Evolutionary conservation across 2,888 invertebrate genomes (phyloP).

Genomic region (Petrolisthes manimaculis): DNA sequence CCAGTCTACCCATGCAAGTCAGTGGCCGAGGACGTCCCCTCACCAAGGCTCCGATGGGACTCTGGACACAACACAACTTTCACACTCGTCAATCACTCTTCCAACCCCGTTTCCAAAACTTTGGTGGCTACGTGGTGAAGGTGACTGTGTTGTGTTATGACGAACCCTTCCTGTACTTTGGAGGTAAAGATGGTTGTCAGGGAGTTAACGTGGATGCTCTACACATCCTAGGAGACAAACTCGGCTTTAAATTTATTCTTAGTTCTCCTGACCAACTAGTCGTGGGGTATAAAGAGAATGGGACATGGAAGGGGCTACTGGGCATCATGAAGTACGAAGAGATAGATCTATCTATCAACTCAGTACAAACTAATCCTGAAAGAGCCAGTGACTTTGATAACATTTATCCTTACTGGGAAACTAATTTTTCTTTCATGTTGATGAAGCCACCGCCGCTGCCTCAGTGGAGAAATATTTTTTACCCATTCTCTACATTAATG

Average conservation of each 20-base stretch:
- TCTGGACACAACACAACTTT: neutral
- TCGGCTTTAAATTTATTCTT: neutral
- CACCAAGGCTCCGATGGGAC: neutral
- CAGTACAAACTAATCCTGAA: neutral
- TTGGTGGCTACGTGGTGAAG: neutral
- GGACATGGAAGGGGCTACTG: neutral
- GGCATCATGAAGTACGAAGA: neutral
- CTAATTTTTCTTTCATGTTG: neutral
- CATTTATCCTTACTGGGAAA: slow-evolving; percentile 1
- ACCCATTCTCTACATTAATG: slow-evolving; percentile 1
- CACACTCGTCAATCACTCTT: neutral
- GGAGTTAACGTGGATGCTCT: neutral
- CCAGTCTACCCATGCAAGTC: neutral
- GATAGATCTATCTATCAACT: neutral
- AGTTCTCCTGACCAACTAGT: neutral
- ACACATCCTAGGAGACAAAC: neutral
- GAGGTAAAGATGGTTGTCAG: neutral
- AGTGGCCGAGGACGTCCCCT: neutral
- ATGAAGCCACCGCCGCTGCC: neutral
- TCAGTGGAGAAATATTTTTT: neutral
- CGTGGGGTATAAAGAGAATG: neutral
- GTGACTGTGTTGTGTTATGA: neutral
- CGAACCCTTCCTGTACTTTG: neutral
- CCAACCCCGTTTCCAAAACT: neutral
- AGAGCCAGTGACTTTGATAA: neutral